These are phyloP conservation scores for Dipodomys merriami DNA, from an alignment of 2,113 vertebrate genomes.

Conservation along the genomic window DNA sequence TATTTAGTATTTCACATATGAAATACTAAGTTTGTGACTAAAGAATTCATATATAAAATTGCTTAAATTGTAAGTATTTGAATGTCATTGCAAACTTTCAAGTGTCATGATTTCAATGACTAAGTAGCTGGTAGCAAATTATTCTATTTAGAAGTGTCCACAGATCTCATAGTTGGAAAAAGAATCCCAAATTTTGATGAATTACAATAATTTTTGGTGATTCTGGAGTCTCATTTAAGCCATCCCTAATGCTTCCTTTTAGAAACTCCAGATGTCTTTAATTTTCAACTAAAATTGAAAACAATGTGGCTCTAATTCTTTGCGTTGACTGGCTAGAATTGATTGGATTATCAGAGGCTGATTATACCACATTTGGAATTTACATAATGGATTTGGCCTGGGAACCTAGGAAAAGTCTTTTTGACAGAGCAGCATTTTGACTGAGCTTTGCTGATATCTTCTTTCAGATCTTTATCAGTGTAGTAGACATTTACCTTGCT, in stretches of 20 bases:
- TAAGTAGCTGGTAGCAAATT: neutral
- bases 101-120: neutral
- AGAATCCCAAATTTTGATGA: too few species aligned
- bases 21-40: neutral
- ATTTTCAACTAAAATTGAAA: constrained; percentile 36
- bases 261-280: neutral
- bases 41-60: neutral
- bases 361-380: neutral
- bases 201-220: too few species aligned
- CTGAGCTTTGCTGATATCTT: neutral
- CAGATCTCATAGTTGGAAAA: too few species aligned
- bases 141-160: neutral
- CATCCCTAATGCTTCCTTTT: too few species aligned
- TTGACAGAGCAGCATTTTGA: neutral
- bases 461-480: neutral
- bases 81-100: neutral
- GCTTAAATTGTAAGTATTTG: constrained; percentile 11
- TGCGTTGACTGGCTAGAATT: constrained; percentile 1
- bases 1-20: neutral
- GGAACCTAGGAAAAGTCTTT: neutral
- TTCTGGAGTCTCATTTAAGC: too few species aligned
- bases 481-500: neutral
- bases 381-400: neutral
- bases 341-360: neutral
- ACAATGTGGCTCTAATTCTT: neutral